phyloP scores from a whole-genome alignment of 2,888 invertebrate species.

The Margaritifera margaritifera region DNA sequence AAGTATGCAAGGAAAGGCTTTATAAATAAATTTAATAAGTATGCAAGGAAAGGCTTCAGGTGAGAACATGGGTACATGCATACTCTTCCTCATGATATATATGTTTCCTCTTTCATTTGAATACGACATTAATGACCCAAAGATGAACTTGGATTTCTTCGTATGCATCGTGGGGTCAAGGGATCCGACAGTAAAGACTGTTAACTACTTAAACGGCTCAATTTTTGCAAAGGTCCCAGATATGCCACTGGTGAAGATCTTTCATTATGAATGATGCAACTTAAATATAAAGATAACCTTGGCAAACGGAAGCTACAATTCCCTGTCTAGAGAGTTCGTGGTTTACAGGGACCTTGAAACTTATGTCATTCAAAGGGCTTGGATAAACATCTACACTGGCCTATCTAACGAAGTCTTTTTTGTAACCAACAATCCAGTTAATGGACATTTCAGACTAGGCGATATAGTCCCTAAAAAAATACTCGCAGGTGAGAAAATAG shows the following conservation, averaged over 20 bases:
- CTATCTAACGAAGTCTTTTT: slow-evolving; percentile 42
- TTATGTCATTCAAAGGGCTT: slow-evolving; percentile 30
- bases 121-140: slow-evolving; percentile 26
- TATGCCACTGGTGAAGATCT: slow-evolving; percentile 25
- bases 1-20: too few species aligned
- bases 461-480: slow-evolving; percentile 11
- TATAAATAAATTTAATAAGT: too few species aligned
- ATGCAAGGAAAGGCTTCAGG: too few species aligned
- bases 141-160: slow-evolving; percentile 36
- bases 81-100: too few species aligned
- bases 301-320: slow-evolving; percentile 33
- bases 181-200: slow-evolving; percentile 13
- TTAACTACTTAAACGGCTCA: slow-evolving; percentile 41
- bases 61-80: too few species aligned
- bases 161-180: slow-evolving; percentile 27
- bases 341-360: slow-evolving; percentile 42
- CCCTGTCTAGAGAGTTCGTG: slow-evolving; percentile 40
- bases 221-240: slow-evolving; percentile 30
- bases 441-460: slow-evolving; percentile 19
- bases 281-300: slow-evolving; percentile 33
- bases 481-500: slow-evolving; percentile 8
- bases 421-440: slow-evolving; percentile 45
- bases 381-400: slow-evolving; percentile 32
- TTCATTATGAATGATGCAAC: slow-evolving; percentile 47
- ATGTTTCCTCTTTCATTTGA: too few species aligned